phyloP scores from a whole-genome alignment of 1,140 invertebrate species.

The Bombus picipes region DNA sequence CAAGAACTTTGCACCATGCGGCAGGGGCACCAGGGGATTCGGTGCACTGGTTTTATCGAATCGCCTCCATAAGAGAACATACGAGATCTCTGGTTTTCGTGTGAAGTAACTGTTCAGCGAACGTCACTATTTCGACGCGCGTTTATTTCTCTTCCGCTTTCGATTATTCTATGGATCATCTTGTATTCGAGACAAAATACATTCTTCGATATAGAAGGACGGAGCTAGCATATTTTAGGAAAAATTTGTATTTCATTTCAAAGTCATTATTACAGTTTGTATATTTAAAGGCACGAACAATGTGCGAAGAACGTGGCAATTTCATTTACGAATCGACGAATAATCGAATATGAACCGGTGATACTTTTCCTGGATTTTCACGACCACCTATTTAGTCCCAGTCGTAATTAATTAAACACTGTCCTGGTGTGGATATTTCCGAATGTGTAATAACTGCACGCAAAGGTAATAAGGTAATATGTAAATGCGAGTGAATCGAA shows the following conservation, averaged over 20 bases:
- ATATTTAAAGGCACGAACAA: no score
- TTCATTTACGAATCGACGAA: no score
- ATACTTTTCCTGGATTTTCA: no score
- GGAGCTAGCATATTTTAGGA: background rate
- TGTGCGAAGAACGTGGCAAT: no score
- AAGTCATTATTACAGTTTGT: background rate
- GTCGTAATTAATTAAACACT: no score
- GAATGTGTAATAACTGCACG: background rate
- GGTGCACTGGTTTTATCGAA: conserved; percentile 34
- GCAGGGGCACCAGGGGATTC: conserved; percentile 15
- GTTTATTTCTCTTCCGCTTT: background rate
- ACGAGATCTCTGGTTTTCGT: background rate
- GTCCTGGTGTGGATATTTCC: background rate
- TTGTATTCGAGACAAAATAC: background rate
- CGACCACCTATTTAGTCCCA: no score
- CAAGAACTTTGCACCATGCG: conserved; percentile 32
- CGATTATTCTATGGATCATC: background rate
- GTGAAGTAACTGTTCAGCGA: background rate
- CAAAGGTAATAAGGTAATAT: background rate
- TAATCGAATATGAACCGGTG: no score
- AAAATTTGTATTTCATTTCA: background rate
- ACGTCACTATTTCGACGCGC: background rate
- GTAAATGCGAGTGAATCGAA: background rate
- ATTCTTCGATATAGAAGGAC: background rate
- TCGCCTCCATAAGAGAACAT: background rate